Percentiles rank a stretch among this genome's conserved stretches.
Evolutionary conservation across 2,888 invertebrate genomes (phyloP).

Genomic region (Drosophila subquinaria): DNA sequence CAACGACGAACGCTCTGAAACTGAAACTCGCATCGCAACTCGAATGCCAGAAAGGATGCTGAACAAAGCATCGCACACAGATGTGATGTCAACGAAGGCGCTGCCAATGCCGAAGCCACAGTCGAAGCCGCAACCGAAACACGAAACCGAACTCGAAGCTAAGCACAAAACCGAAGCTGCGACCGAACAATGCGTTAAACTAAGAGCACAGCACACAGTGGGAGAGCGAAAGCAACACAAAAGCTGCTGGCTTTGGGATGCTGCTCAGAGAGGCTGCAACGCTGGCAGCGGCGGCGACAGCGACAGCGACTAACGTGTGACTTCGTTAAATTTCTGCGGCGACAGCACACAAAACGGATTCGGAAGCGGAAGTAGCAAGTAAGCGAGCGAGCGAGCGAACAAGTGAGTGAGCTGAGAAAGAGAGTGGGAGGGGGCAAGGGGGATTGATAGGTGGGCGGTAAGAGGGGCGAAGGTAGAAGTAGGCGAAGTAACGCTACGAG

Average conservation of each 20-base stretch:
- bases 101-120: constrained; percentile 19
- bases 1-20: constrained; percentile 75
- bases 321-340: constrained; percentile 82
- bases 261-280: constrained; percentile 35
- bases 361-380: constrained; percentile 81
- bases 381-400: constrained; percentile 64
- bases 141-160: constrained; percentile 7
- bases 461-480: constrained; percentile 27
- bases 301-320: constrained; percentile 73
- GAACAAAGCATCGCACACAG: constrained; percentile 44
- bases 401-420: constrained; percentile 23
- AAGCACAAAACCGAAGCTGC: constrained; percentile 28
- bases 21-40: constrained; percentile 50
- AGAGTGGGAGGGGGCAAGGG: neutral
- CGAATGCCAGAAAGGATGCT: constrained; percentile 60
- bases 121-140: constrained; percentile 7
- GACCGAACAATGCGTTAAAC: constrained; percentile 2
- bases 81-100: constrained; percentile 17
- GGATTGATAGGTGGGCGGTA: neutral
- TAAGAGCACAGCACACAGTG: constrained; percentile 40
- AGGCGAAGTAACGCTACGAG: constrained; percentile 72
- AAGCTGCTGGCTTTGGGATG: constrained; percentile 39
- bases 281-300: constrained; percentile 56
- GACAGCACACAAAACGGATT: constrained; percentile 82
- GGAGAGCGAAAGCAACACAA: constrained; percentile 23